Conservation (phyloP, 2,797 vertebrate genomes). For the Cryptoprocta ferox region DNA sequence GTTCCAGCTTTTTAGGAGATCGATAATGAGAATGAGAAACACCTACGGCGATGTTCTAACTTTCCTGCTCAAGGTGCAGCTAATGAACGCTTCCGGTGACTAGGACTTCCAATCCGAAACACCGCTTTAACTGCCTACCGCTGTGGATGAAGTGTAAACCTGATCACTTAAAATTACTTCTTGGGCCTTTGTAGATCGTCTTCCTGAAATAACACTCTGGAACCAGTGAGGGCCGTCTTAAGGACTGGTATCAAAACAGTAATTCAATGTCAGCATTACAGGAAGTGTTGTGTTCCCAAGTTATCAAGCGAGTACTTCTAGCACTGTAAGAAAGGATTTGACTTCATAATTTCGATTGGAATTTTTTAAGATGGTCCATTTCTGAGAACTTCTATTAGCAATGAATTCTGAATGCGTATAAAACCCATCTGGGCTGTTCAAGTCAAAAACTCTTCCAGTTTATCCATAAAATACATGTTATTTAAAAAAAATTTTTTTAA, state of each 20-base stretch:
- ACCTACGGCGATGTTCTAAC: not conserved
- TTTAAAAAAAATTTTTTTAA: no score
- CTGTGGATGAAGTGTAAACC: not conserved
- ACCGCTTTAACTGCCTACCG: not conserved
- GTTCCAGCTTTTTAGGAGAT: not conserved
- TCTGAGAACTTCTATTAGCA: not conserved
- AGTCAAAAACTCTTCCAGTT: not conserved
- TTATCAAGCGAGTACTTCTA: not conserved
- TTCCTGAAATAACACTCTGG: not conserved
- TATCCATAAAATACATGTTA: constrained; percentile 7
- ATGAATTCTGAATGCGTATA: not conserved
- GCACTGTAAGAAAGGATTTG: not conserved
- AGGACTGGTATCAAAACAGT: not conserved
- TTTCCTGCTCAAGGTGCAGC: not conserved
- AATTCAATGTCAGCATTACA: not conserved
- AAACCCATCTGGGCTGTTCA: not conserved
- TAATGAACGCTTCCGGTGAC: not conserved
- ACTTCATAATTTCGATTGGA: not conserved
- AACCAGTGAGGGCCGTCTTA: not conserved
- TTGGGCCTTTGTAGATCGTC: not conserved
- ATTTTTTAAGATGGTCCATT: not conserved
- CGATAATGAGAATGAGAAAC: not conserved
- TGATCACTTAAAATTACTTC: not conserved
- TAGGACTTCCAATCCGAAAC: not conserved
- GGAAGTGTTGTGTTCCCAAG: not conserved